Conservation (phyloP, 2,888 invertebrate genomes). For the Dolomedes plantarius region DNA sequence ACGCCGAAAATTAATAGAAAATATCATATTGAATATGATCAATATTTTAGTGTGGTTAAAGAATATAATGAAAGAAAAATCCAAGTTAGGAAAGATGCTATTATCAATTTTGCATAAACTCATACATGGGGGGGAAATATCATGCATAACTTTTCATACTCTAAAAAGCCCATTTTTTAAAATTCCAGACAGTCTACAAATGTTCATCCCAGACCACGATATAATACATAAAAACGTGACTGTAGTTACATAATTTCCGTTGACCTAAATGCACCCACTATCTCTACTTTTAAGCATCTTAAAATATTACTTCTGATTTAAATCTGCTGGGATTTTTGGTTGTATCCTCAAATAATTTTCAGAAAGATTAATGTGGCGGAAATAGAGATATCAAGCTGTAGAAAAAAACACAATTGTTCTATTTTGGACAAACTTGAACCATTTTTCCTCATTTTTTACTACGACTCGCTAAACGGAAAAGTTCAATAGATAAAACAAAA, state of each 20-base stretch:
- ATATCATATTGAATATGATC: no score
- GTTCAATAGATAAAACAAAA: background rate
- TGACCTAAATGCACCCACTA: background rate
- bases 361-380: background rate
- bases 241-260: background rate
- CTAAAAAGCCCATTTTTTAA: no score
- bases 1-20: no score
- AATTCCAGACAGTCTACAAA: no score
- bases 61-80: no score
- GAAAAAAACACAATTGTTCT: constrained; percentile 2
- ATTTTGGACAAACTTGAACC: constrained; percentile 7
- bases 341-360: background rate
- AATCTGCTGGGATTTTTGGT: background rate
- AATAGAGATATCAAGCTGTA: background rate
- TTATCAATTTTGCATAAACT: no score
- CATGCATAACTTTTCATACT: no score
- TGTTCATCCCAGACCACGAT: no score
- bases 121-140: no score
- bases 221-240: background rate
- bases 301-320: background rate
- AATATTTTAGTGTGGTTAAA: no score
- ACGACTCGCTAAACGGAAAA: background rate
- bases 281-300: background rate
- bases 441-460: background rate
- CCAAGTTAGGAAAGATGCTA: no score